phyloP scores from a whole-genome alignment of 1,140 invertebrate genomes.

The Apis dorsata region DNA sequence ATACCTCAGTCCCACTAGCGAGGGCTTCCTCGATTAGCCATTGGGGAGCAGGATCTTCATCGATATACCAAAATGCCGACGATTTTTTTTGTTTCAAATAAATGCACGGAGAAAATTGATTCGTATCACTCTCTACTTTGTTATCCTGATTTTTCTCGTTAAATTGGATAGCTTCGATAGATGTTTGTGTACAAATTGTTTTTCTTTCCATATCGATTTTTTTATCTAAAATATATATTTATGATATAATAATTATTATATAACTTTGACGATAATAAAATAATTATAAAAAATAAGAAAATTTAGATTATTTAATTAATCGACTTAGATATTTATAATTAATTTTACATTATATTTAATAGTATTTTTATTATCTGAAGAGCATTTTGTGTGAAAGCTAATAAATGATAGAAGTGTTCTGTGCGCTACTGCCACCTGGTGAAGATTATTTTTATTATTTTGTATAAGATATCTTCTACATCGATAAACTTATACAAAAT shows the following conservation, averaged over 20 bases:
- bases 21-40: constrained; percentile 59
- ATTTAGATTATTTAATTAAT: too few species aligned
- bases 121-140: background rate
- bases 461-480: background rate
- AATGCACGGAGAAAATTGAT: constrained; percentile 56
- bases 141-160: constrained; percentile 24
- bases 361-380: constrained; percentile 3
- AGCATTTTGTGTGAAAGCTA: background rate
- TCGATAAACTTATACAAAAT: constrained; percentile 19
- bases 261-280: too few species aligned
- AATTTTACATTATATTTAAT: background rate
- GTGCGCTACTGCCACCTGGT: constrained; percentile 44
- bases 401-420: background rate
- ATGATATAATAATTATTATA: background rate
- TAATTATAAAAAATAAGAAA: too few species aligned
- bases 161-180: background rate
- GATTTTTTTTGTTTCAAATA: background rate
- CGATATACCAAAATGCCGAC: constrained; percentile 10
- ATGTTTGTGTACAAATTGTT: constrained; percentile 50
- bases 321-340: too few species aligned
- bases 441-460: background rate
- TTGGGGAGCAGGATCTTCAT: constrained; percentile 57
- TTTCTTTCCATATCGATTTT: background rate
- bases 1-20: constrained; percentile 40
- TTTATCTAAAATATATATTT: background rate